Evolutionary conservation across 2,797 vertebrate species (phyloP).

Genomic region (Acipenser oxyrinchus): DNA sequence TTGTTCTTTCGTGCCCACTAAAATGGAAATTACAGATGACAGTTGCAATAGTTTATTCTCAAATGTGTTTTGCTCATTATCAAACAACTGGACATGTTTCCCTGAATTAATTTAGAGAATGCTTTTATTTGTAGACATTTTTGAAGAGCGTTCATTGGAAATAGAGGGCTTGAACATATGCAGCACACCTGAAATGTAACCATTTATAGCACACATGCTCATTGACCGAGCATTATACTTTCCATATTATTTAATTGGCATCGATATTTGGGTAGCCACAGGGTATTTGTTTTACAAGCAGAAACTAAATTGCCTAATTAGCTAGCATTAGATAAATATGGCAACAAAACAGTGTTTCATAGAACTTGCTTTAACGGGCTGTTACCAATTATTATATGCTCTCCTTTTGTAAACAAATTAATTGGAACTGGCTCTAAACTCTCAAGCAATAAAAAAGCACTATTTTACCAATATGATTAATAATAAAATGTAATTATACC

Average conservation of each 20-base stretch:
- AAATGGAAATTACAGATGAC: too few species aligned
- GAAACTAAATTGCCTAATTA: slow-evolving; percentile 34
- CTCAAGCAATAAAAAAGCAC: slow-evolving; percentile 5
- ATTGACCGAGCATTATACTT: slow-evolving; percentile 22
- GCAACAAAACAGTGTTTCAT: slow-evolving; percentile 29
- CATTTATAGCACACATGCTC: slow-evolving; percentile 21
- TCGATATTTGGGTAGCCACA: slow-evolving; percentile 23
- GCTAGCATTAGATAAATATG: slow-evolving; percentile 28
- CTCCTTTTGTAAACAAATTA: slow-evolving; percentile 30
- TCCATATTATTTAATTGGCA: slow-evolving; percentile 21
- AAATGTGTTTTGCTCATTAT: too few species aligned
- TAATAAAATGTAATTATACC: slow-evolving; percentile 1
- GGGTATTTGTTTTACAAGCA: slow-evolving; percentile 37
- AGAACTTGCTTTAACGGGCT: slow-evolving; percentile 30
- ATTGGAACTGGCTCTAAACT: slow-evolving; percentile 23
- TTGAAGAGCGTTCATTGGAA: not conserved
- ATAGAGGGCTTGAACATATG: slow-evolving; percentile 9
- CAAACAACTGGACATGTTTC: too few species aligned
- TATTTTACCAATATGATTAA: slow-evolving; percentile 2
- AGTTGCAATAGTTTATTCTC: too few species aligned
- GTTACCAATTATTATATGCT: slow-evolving; percentile 32
- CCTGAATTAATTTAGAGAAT: too few species aligned
- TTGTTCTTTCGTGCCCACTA: too few species aligned
- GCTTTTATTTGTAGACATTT: too few species aligned
- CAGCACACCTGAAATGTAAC: slow-evolving; percentile 21